Base-by-base conservation (phyloP, 2,113 vertebrate genomes). In the Arvicanthis niloticus region DNA sequence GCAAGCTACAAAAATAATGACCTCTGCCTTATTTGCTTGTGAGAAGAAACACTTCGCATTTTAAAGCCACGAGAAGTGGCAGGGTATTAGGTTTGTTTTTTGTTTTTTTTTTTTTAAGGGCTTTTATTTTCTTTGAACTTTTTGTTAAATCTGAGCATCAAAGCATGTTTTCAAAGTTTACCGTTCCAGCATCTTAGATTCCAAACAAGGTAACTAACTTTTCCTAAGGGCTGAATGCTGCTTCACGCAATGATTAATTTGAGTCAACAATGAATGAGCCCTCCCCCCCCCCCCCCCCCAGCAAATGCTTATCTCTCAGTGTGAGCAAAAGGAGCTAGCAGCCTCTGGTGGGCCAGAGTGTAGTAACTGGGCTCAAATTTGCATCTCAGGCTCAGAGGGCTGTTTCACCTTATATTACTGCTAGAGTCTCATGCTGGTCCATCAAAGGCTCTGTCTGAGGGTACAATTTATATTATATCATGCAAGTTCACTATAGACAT, bases 141-240 rank as follows among this genome's bases (percentile, higher is more conserved):
- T 91, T 86, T 81, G 80, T 73, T 94, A 88, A 91, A 97, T 92
- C 48, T 95, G 92, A 96, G 95, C 92, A 93, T 95, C 97, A 97
- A 97, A 95, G 95, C 92, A 87, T 92, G 91, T 96, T 96, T 92
- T 53, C n/a, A 53, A 91, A 81, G 90, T 94, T 95, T 88, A 90
- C 58, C 88, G 53, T 95, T 97, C 45, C 85, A 95, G 95, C 60
- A 92, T 91, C 77, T 93, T 91, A 77, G 96, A 92, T 96, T 91
- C 96, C 95, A 92, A 95, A 90, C 91, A 91, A n/a, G 91, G 95
- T 95, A 93, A 86, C 58, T 85, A 68, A 89, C 81, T 96, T 93
- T 95, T 97, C 96, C 94, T 97, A 86, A 95, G 94, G 88, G 76
- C 70, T 86, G 67, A 87, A 81, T 0, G 76, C 85, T 91, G 68